phyloP scores from a whole-genome alignment of 1,140 invertebrate species.

The Lepidurus couesii region DNA sequence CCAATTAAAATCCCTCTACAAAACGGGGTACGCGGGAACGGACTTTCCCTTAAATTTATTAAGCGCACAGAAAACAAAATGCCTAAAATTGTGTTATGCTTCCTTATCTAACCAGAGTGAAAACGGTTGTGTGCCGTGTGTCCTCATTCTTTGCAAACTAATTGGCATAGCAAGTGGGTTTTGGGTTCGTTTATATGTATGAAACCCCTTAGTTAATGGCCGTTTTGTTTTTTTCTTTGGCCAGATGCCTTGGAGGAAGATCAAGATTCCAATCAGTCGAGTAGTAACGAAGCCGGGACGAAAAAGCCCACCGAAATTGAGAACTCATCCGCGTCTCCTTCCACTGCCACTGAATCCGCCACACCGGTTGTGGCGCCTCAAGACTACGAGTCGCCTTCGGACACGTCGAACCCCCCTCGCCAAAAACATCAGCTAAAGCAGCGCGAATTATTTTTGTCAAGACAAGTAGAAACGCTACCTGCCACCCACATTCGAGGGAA shows the following conservation, averaged over 20 bases:
- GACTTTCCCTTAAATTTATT: no score
- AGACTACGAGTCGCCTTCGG: neutral
- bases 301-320: slow-evolving; percentile 34
- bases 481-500: slow-evolving; percentile 98
- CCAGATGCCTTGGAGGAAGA: slow-evolving; percentile 57
- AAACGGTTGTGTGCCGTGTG: neutral
- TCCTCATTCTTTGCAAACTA: neutral
- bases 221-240: slow-evolving; percentile 35
- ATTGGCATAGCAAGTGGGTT: neutral
- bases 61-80: no score
- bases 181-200: neutral
- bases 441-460: slow-evolving; percentile 93
- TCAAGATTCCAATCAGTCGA: slow-evolving; percentile 41
- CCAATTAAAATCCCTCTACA: neutral
- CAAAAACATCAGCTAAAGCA: slow-evolving; percentile 94
- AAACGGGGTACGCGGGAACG: no score
- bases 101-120: no score
- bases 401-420: slow-evolving; percentile 41
- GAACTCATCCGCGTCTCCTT: neutral
- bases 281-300: slow-evolving; percentile 34
- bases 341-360: neutral
- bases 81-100: no score
- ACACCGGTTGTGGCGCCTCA: neutral
- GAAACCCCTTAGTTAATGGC: neutral
- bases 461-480: slow-evolving; percentile 95